These are phyloP conservation scores for Pogonomyrmex californicus DNA, from an alignment of 1,140 invertebrate genomes.

Conservation along the genomic window DNA sequence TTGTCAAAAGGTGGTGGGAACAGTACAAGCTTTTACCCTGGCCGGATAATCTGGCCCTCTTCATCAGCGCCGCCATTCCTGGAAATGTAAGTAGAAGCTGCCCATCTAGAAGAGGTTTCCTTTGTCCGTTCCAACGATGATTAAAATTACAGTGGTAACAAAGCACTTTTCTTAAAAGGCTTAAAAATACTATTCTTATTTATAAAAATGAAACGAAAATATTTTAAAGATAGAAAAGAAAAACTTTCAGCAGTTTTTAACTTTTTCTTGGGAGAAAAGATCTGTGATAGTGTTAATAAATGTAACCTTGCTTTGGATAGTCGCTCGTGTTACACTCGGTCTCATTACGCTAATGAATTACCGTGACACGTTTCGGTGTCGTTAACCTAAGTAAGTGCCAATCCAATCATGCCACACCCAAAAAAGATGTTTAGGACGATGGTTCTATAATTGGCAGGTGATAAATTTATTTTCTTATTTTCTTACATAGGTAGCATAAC, in stretches of 20 bases:
- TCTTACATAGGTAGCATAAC: conserved; percentile 1
- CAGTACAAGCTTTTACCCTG: conserved; percentile 96
- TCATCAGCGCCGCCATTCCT: conserved; percentile 96
- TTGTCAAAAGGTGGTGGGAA: conserved; percentile 97
- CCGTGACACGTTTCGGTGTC: conserved; percentile 83
- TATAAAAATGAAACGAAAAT: conserved; percentile 2
- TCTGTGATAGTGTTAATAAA: conserved; percentile 54
- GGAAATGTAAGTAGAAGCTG: conserved; percentile 92
- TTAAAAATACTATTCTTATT: conserved; percentile 17
- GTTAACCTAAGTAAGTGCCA: conserved; percentile 79
- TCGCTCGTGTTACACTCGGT: conserved; percentile 62
- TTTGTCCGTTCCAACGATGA: conserved; percentile 1
- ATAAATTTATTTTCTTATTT: conserved; percentile 26
- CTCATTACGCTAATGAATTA: conserved; percentile 83
- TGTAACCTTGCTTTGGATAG: conserved; percentile 53
- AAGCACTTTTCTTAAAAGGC: neutral
- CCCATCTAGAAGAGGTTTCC: conserved; percentile 7
- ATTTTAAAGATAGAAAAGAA: neutral
- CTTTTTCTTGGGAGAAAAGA: conserved; percentile 16
- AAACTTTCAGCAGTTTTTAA: neutral
- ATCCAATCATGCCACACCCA: conserved; percentile 73
- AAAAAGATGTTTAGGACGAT: conserved; percentile 72
- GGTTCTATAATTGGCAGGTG: conserved; percentile 68
- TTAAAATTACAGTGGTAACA: conserved; percentile 21
- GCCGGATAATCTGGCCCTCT: conserved; percentile 96